phyloP scores from a whole-genome alignment of 2,113 vertebrate genomes.

The Coryphaenoides rupestris region DNA sequence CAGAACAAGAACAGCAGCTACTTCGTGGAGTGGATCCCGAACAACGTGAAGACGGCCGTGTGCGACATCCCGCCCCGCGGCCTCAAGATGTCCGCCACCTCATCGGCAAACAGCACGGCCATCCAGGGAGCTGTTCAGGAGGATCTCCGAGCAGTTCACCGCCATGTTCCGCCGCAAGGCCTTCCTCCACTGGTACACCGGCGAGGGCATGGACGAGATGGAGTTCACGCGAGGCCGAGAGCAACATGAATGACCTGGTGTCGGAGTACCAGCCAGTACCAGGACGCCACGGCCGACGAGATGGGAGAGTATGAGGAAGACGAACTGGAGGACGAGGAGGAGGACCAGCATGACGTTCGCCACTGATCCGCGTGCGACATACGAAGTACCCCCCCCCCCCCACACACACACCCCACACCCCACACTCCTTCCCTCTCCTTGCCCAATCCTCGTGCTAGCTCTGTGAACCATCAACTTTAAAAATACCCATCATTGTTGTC shows the following conservation, averaged over 20 bases:
- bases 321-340: constrained; percentile 72
- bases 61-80: constrained; percentile 93
- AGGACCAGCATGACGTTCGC: constrained; percentile 56
- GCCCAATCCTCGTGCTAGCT: background rate
- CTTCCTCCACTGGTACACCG: constrained; percentile 92
- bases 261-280: constrained; percentile 93
- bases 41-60: constrained; percentile 92
- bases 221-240: constrained; percentile 92
- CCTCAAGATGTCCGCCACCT: constrained; percentile 93
- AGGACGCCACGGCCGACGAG: constrained; percentile 85
- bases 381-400: background rate
- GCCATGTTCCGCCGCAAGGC: constrained; percentile 96
- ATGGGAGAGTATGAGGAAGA: constrained; percentile 76
- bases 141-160: constrained; percentile 94
- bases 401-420: background rate
- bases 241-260: constrained; percentile 93
- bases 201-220: constrained; percentile 93
- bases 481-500: constrained; percentile 21
- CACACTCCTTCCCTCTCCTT: no score
- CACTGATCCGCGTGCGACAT: constrained; percentile 52
- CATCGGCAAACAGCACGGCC: constrained; percentile 93
- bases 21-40: constrained; percentile 98
- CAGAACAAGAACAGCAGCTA: constrained; percentile 99
- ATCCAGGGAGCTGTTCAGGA: constrained; percentile 95
- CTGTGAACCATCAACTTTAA: constrained; percentile 13